Percentiles rank a stretch among this genome's conserved stretches.
phyloP scores from a whole-genome alignment of 2,888 invertebrate genomes.

The Eupithecia subfuscata region DNA sequence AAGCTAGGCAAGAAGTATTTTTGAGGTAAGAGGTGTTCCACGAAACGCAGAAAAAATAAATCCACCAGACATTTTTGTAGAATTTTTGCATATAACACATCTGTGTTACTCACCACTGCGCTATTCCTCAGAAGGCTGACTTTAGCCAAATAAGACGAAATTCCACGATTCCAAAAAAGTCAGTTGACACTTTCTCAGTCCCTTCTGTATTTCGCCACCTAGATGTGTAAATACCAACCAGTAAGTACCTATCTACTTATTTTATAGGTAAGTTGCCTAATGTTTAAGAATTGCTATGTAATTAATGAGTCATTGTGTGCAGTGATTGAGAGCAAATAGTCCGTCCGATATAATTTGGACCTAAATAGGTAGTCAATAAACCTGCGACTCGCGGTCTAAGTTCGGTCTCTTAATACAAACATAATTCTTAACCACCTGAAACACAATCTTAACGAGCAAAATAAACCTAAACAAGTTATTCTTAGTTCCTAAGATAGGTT shows the following conservation, averaged over 20 bases:
- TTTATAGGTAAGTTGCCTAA: not conserved
- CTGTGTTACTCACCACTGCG: not conserved
- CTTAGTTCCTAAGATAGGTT: not conserved
- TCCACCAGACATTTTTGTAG: not conserved
- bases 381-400: too few species aligned
- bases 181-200: constrained; percentile 14
- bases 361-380: too few species aligned
- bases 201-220: constrained; percentile 24
- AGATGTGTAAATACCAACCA: not conserved
- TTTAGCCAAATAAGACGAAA: constrained; percentile 16
- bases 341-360: too few species aligned
- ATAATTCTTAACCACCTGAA: not conserved
- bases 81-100: constrained; percentile 11
- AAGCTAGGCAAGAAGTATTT: not conserved
- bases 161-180: constrained; percentile 26
- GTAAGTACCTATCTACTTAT: not conserved
- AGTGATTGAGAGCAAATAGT: too few species aligned
- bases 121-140: constrained; percentile 7
- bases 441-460: not conserved
- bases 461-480: not conserved
- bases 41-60: not conserved
- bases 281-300: not conserved
- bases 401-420: not conserved
- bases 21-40: not conserved
- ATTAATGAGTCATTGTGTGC: too few species aligned